phyloP scores from a whole-genome alignment of 1,140 invertebrate genomes.

The Drosophila burlai region DNA sequence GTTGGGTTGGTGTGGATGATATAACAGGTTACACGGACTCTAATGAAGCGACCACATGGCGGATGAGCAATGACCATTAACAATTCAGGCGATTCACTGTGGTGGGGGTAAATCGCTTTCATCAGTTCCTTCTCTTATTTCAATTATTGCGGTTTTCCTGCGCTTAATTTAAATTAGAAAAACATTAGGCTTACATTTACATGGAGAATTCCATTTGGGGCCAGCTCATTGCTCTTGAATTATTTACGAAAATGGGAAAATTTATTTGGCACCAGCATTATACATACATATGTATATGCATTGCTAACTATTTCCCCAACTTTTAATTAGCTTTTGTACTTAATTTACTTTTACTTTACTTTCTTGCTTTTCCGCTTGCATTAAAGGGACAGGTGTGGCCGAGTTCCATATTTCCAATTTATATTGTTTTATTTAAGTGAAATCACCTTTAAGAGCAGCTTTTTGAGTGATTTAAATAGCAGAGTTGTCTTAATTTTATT shows the following conservation, averaged over 20 bases:
- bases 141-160: slow-evolving; percentile 8
- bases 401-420: not conserved
- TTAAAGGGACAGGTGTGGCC: not conserved
- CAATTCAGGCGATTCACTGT: slow-evolving; percentile 3
- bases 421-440: not conserved
- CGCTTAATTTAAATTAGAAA: slow-evolving; percentile 18
- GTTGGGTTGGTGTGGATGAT: slow-evolving; percentile 6
- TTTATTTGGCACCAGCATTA: not conserved
- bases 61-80: slow-evolving; percentile 45
- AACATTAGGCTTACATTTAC: not conserved
- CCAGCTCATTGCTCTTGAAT: not conserved
- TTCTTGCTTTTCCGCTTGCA: not conserved
- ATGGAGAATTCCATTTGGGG: not conserved
- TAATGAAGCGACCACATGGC: slow-evolving; percentile 66
- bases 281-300: not conserved
- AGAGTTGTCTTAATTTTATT: not conserved
- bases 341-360: too few species aligned
- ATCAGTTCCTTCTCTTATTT: slow-evolving; percentile 19
- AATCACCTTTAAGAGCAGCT: not conserved
- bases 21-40: slow-evolving; percentile 38
- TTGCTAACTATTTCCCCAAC: not conserved
- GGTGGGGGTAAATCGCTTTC: not conserved
- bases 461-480: not conserved
- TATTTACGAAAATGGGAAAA: slow-evolving; percentile 7
- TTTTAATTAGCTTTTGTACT: not conserved